Conservation (phyloP, 2,797 vertebrate genomes). For the Hafferia zeledoni region DNA sequence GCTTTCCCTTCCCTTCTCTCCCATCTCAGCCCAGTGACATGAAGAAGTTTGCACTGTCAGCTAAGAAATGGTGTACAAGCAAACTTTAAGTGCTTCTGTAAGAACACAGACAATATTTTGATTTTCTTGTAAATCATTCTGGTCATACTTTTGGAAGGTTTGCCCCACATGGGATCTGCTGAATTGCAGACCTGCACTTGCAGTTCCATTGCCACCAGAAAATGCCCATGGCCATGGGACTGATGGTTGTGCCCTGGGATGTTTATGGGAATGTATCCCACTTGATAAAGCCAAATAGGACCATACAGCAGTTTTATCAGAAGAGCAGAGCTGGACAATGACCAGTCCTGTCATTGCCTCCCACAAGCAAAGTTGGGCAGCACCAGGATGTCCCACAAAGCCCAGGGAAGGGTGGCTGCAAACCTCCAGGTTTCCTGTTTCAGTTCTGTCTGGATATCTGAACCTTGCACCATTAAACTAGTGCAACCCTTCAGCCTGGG, state of each 20-base stretch:
- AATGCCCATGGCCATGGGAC: rapidly evolving
- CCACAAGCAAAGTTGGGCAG: neutral
- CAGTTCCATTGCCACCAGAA: neutral
- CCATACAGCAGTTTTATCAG: neutral
- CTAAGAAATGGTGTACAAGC: neutral
- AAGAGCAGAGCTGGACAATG: neutral
- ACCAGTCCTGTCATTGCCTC: neutral
- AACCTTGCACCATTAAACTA: neutral
- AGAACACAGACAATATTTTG: neutral
- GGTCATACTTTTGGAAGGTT: neutral
- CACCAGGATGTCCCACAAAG: neutral
- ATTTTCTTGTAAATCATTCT: neutral
- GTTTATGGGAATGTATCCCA: rapidly evolving
- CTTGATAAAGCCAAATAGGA: neutral
- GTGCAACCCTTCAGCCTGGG: neutral
- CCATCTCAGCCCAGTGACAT: neutral
- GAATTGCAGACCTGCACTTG: neutral
- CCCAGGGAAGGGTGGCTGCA: neutral
- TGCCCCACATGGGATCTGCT: neutral
- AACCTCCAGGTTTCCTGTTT: neutral
- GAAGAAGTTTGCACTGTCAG: rapidly evolving
- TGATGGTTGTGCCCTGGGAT: neutral
- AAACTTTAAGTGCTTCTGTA: neutral
- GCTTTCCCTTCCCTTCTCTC: neutral
- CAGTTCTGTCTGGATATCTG: neutral